A percentile compares a stretch with the other conserved stretches of the same genome.
These are phyloP conservation scores for Arge pagana DNA, from an alignment of 2,888 invertebrate genomes.

Conservation along the genomic window DNA sequence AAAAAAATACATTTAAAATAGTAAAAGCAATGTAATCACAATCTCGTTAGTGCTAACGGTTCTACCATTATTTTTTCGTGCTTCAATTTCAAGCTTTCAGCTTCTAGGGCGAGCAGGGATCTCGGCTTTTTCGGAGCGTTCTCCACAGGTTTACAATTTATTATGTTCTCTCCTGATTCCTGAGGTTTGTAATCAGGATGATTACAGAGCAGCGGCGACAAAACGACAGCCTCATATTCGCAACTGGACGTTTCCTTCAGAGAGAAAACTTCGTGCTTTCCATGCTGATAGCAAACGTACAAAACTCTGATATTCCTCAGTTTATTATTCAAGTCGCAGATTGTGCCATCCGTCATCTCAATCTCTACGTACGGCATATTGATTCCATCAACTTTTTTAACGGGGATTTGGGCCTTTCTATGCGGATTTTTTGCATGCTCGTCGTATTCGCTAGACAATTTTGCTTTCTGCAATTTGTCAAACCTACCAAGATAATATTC, in stretches of 20 bases:
- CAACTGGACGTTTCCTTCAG: slow-evolving; percentile 93
- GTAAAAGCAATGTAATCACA: slow-evolving; percentile 13
- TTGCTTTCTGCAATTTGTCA: slow-evolving; percentile 69
- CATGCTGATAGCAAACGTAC: slow-evolving; percentile 88
- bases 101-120: slow-evolving; percentile 72
- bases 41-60: no score
- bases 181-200: slow-evolving; percentile 87
- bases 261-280: slow-evolving; percentile 90
- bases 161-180: slow-evolving; percentile 76
- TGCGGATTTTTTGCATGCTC: slow-evolving; percentile 64
- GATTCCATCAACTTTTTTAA: slow-evolving; percentile 84
- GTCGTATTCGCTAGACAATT: slow-evolving; percentile 61
- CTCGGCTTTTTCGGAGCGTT: slow-evolving; percentile 74
- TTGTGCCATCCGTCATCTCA: slow-evolving; percentile 84
- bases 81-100: slow-evolving; percentile 72
- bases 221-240: slow-evolving; percentile 89
- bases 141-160: slow-evolving; percentile 73
- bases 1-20: slow-evolving; percentile 19
- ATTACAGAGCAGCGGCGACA: slow-evolving; percentile 83
- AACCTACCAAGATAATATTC: slow-evolving; percentile 85
- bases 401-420: slow-evolving; percentile 58
- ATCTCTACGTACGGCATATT: slow-evolving; percentile 87
- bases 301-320: slow-evolving; percentile 80
- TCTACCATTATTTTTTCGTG: slow-evolving; percentile 65
- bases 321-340: slow-evolving; percentile 88